Evolutionary conservation across 2,113 vertebrate genomes (phyloP).

Genomic region (Calonectris borealis): DNA sequence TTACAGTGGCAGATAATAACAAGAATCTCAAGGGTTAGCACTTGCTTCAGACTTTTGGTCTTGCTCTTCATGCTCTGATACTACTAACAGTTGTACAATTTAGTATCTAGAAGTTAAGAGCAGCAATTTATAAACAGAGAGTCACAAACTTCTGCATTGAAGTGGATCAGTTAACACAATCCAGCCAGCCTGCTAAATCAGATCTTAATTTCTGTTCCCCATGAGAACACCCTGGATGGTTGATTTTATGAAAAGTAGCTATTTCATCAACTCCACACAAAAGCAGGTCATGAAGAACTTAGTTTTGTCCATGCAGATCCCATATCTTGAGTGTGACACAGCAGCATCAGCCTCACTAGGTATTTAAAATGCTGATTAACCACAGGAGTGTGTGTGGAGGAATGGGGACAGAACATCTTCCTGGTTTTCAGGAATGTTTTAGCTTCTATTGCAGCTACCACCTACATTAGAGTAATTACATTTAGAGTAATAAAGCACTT

Average conservation of each 20-base stretch:
- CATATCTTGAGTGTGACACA: neutral
- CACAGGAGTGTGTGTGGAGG: neutral
- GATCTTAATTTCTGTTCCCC: conserved; percentile 1
- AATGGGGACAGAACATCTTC: neutral
- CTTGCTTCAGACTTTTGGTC: neutral
- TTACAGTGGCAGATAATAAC: neutral
- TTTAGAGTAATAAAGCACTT: neutral
- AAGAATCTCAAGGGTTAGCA: neutral
- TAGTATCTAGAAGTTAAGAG: neutral
- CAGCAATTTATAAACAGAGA: neutral
- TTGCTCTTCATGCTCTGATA: neutral
- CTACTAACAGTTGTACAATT: neutral
- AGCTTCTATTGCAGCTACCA: neutral
- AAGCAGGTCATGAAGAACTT: neutral
- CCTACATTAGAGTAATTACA: neutral
- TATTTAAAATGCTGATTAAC: neutral
- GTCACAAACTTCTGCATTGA: neutral
- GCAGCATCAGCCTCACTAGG: neutral
- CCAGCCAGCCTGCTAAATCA: neutral
- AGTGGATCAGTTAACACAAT: neutral
- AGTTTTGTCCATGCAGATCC: neutral
- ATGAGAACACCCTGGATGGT: neutral
- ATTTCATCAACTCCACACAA: neutral
- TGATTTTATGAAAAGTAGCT: neutral
- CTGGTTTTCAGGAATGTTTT: neutral